Evolutionary conservation across 2,113 vertebrate species (phyloP), one percentile per base, ranked within the genome.

Genomic region (Campylorhamphus procurvoides): DNA sequence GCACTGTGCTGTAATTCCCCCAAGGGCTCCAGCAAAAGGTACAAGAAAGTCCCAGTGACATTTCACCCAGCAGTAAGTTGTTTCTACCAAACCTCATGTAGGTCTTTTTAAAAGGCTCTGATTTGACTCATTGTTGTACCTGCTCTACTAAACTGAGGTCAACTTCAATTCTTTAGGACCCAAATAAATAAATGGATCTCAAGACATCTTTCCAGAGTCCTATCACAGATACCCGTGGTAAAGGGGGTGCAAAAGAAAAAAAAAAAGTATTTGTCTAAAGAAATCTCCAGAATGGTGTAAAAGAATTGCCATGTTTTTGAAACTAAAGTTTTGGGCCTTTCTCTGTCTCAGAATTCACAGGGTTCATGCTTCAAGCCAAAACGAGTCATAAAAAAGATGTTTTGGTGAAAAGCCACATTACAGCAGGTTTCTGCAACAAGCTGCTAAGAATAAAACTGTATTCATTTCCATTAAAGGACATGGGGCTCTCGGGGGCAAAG

Each of bases 381-480:
- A 29, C 52, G 18, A 74, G 35, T 78, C 24, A 73, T 74, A 66
- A 91, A 89, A 89, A 74, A 42, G 74, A 86, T 22, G 11, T 75
- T 93, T 67, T 81, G 56, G 68, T 87, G 47, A 81, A 74, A 58
- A 94, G 52, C 18, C 3, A 4, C 29, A 20, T 86, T 92, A 82
- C 66, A 46, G 53, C 60, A 72, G 28, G 47, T 72, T 89, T 89
- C 64, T 91, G 69, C 86, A 94, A 78, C 76, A 75, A 74, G 68
- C 33, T 90, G 64, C 72, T 84, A 84, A 86, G 83, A 96, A 90
- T 95, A 92, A 88, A 94, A 76, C 23, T 49, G 25, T 76, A 76
- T 60, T 94, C 15, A 60, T 76, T 82, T 87, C 87, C 49, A 69
- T 60, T 85, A 94, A 84, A 84, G 73, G 77, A 82, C 74, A 84